These are phyloP conservation scores for Campylomormyrus tamandua DNA, from an alignment of 2,113 vertebrate genomes.

Conservation along the genomic window DNA sequence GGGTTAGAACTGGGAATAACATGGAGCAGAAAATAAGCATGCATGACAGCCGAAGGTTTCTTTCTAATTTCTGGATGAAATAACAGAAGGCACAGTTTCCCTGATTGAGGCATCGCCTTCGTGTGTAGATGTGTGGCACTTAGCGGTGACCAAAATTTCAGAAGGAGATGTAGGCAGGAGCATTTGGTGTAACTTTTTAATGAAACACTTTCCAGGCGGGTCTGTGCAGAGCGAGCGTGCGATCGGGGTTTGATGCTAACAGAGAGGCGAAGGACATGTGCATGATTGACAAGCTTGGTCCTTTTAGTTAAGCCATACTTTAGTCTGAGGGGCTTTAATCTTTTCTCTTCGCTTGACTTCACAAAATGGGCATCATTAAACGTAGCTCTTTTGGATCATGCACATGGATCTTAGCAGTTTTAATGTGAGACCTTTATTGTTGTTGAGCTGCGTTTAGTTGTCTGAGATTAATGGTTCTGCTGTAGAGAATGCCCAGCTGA, in stretches of 20 bases:
- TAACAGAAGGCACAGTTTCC: background rate
- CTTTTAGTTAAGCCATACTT: conserved; percentile 31
- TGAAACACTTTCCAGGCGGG: conserved; percentile 14
- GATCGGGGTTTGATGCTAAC: conserved; percentile 12
- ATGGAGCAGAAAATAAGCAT: background rate
- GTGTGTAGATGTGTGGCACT: background rate
- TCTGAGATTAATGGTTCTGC: background rate
- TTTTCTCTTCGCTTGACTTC: conserved; percentile 27
- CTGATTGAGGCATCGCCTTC: background rate
- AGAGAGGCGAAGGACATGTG: conserved; percentile 20
- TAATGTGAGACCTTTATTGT: conserved; percentile 1
- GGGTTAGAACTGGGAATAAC: background rate
- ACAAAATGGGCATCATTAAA: conserved; percentile 29
- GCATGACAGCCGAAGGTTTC: background rate
- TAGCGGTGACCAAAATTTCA: conserved; percentile 5
- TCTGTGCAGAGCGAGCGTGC: background rate
- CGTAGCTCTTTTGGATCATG: conserved; percentile 15
- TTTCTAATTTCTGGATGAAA: background rate
- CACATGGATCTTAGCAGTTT: background rate
- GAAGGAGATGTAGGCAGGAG: background rate
- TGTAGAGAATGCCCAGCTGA: background rate
- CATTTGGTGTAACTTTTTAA: conserved; percentile 14
- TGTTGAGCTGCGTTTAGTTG: background rate
- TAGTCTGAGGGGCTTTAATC: conserved; percentile 35
- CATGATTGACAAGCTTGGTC: conserved; percentile 14